phyloP scores from a whole-genome alignment of 2,888 invertebrate genomes.

The Phoenoteleia sp. region DNA sequence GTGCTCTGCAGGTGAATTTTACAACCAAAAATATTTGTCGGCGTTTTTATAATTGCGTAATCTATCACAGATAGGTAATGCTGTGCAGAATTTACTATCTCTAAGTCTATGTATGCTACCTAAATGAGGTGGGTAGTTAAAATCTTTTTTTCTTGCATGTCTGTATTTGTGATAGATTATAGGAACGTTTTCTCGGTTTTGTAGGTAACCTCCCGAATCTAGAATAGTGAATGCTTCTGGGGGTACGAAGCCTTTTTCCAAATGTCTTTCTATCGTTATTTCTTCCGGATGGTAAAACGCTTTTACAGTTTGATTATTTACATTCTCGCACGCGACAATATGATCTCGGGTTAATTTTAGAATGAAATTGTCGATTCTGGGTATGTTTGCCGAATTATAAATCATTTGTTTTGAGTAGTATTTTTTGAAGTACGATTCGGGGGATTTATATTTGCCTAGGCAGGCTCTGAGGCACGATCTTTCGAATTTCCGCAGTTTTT shows the following conservation, averaged over 20 bases:
- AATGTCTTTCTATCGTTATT: too few species aligned
- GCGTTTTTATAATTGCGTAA: neutral
- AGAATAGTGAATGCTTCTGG: too few species aligned
- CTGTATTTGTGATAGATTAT: conserved; percentile 1
- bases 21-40: neutral
- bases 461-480: conserved; percentile 43
- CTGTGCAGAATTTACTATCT: neutral
- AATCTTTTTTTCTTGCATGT: neutral
- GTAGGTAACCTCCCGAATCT: neutral
- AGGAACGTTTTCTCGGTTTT: neutral
- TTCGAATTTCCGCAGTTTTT: conserved; percentile 37
- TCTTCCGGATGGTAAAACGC: too few species aligned
- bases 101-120: neutral
- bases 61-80: neutral
- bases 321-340: too few species aligned
- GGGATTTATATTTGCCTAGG: conserved; percentile 12
- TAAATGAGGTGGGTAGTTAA: neutral
- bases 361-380: conserved; percentile 17
- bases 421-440: conserved; percentile 28
- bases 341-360: neutral
- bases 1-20: too few species aligned
- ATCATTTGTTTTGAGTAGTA: conserved; percentile 20
- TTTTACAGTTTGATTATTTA: too few species aligned
- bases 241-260: too few species aligned
- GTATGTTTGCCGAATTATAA: conserved; percentile 25